Percentiles rank a stretch among this genome's conserved stretches.
These are phyloP conservation scores for Hycleus phaleratus DNA, from an alignment of 1,140 invertebrate species.

Conservation along the genomic window DNA sequence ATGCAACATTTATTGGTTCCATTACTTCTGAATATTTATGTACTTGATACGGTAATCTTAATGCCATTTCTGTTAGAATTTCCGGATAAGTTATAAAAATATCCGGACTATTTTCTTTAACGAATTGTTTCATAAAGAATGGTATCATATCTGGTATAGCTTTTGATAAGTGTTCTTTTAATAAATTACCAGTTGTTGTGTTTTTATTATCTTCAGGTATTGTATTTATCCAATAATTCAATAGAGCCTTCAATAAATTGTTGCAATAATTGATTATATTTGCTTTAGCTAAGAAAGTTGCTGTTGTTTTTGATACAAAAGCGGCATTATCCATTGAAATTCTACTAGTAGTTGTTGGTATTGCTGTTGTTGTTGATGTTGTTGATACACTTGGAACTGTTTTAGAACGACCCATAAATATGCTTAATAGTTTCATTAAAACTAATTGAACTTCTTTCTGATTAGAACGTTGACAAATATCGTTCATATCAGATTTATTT, in stretches of 20 bases:
- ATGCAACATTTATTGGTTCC: conserved; percentile 45
- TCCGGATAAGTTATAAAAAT: conserved; percentile 92
- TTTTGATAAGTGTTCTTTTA: conserved; percentile 74
- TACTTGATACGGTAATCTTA: conserved; percentile 91
- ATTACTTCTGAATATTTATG: conserved; percentile 61
- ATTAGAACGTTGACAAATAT: conserved; percentile 51
- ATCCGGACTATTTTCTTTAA: conserved; percentile 80
- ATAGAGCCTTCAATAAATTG: conserved; percentile 65
- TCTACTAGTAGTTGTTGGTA: conserved; percentile 23
- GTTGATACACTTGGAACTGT: conserved; percentile 22
- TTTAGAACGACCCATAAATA: conserved; percentile 70
- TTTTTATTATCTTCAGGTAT: conserved; percentile 41
- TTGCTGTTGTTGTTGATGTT: conserved; percentile 1
- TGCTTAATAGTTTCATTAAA: conserved; percentile 73
- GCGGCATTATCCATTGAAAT: conserved; percentile 52
- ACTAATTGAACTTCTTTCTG: conserved; percentile 78
- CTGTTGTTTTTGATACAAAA: conserved; percentile 68
- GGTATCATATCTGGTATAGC: conserved; percentile 90
- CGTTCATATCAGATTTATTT: conserved; percentile 47
- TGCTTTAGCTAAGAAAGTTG: conserved; percentile 66
- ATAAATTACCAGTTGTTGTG: conserved; percentile 49
- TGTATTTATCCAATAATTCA: conserved; percentile 70
- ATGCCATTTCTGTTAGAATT: conserved; percentile 88
- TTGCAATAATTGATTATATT: conserved; percentile 79
- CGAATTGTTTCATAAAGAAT: conserved; percentile 89